phyloP scores from a whole-genome alignment of 1,140 invertebrate genomes.

The Theocolax elegans region DNA sequence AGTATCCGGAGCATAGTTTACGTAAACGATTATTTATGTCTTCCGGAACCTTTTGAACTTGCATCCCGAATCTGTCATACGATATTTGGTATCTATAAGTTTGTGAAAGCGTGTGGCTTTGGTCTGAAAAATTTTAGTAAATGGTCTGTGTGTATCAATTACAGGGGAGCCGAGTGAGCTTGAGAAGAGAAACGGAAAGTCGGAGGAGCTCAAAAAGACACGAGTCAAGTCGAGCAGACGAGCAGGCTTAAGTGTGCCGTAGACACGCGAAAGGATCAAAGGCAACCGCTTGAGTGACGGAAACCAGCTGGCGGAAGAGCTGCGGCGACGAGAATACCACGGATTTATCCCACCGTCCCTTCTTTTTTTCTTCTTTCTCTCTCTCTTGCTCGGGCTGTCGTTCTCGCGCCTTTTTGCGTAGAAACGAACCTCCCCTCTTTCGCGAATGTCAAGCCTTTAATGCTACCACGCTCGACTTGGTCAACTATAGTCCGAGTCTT shows the following conservation, averaged over 20 bases:
- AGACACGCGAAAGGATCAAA: conserved; percentile 39
- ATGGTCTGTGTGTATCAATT: conserved; percentile 13
- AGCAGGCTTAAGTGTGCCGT: conserved; percentile 24
- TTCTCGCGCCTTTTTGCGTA: conserved; percentile 28
- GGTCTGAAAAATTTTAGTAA: background rate
- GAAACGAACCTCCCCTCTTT: background rate
- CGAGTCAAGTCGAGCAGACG: conserved; percentile 26
- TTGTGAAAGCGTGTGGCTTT: background rate
- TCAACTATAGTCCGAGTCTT: background rate
- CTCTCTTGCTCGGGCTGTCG: background rate
- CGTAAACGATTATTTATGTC: conserved; percentile 27
- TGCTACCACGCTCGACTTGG: conserved; percentile 19
- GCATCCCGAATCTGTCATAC: background rate
- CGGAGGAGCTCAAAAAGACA: conserved; percentile 20
- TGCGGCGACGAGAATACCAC: background rate
- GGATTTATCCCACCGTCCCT: conserved; percentile 20
- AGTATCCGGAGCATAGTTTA: conserved; percentile 10
- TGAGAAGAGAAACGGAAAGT: background rate
- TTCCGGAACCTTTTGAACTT: conserved; percentile 36
- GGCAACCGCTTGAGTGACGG: conserved; percentile 35
- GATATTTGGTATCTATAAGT: conserved; percentile 5
- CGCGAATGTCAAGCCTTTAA: conserved; percentile 24
- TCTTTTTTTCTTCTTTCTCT: background rate
- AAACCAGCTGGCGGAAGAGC: conserved; percentile 37
- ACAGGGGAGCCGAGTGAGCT: background rate